Percentiles rank a stretch among this genome's conserved stretches.
phyloP scores from a whole-genome alignment of 2,113 vertebrate genomes.

The Cephalopterus ornatus region DNA sequence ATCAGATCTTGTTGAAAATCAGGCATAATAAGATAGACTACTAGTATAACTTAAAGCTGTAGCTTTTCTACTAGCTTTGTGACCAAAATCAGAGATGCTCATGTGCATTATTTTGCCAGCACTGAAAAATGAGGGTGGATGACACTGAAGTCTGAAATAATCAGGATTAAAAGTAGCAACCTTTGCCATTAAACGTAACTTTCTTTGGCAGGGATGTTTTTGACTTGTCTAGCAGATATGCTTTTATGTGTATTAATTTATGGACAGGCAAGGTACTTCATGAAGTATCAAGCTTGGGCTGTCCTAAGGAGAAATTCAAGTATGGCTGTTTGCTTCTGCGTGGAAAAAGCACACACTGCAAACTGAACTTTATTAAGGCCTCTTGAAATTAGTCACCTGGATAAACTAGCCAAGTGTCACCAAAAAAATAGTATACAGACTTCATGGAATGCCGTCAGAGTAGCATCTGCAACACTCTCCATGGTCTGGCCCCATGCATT shows the following conservation, averaged over 20 bases:
- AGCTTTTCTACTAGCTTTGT: neutral
- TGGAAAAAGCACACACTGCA: neutral
- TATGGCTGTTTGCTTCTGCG: neutral
- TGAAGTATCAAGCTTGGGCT: neutral
- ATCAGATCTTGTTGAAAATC: neutral
- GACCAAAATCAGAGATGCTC: neutral
- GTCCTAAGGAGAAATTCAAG: neutral
- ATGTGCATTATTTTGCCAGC: neutral
- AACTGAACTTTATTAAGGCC: neutral
- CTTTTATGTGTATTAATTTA: slow-evolving; percentile 10
- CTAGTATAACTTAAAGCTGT: neutral
- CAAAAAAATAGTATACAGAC: neutral
- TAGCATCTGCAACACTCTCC: neutral
- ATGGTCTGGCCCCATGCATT: neutral
- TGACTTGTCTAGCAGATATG: slow-evolving; percentile 15
- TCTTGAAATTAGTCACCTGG: neutral
- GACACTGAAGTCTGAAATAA: slow-evolving; percentile 25
- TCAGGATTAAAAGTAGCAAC: slow-evolving; percentile 29
- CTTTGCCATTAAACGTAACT: slow-evolving; percentile 29
- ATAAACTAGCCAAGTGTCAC: neutral
- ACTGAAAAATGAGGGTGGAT: neutral
- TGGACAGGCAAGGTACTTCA: neutral
- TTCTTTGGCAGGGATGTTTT: neutral
- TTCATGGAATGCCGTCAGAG: neutral
- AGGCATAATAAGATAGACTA: neutral